Evolutionary conservation across 2,113 vertebrate species (phyloP).

Genomic region (Thomomys bottae): DNA sequence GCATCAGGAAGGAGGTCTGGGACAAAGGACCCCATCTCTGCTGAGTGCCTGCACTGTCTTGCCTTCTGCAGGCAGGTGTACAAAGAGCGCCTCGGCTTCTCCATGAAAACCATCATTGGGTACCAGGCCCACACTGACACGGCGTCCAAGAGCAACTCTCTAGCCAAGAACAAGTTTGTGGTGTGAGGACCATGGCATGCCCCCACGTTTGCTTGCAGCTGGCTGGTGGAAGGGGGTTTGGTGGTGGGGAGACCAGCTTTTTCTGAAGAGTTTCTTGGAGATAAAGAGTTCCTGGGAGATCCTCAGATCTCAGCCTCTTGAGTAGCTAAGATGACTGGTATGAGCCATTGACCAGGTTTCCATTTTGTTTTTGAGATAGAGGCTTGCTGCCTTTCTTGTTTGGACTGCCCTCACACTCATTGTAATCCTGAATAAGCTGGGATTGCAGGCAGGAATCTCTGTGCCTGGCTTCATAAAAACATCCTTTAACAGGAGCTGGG

Average conservation of each 20-base stretch:
- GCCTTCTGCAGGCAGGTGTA: slow-evolving; percentile 84
- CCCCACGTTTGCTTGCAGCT: too few species aligned
- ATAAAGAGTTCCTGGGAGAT: too few species aligned
- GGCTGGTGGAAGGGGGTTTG: not conserved
- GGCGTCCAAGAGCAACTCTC: slow-evolving; percentile 89
- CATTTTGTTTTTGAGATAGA: too few species aligned
- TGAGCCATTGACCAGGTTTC: too few species aligned
- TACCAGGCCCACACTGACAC: slow-evolving; percentile 91
- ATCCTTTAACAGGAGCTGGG: not conserved
- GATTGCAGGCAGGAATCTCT: not conserved
- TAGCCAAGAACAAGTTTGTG: slow-evolving; percentile 91
- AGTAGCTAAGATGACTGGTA: too few species aligned
- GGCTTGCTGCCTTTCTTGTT: too few species aligned
- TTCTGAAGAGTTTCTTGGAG: too few species aligned
- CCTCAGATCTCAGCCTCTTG: too few species aligned
- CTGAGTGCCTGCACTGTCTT: not conserved
- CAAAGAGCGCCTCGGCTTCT: slow-evolving; percentile 89
- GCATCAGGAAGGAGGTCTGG: not conserved
- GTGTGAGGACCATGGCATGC: slow-evolving; percentile 80
- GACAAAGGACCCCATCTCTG: not conserved
- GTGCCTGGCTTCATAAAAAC: not conserved
- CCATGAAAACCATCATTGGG: slow-evolving; percentile 88
- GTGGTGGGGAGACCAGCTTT: too few species aligned
- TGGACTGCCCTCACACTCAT: too few species aligned
- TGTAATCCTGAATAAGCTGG: not conserved